These are phyloP conservation scores for Therioaphis trifolii DNA, from an alignment of 2,888 invertebrate genomes.

Conservation along the genomic window DNA sequence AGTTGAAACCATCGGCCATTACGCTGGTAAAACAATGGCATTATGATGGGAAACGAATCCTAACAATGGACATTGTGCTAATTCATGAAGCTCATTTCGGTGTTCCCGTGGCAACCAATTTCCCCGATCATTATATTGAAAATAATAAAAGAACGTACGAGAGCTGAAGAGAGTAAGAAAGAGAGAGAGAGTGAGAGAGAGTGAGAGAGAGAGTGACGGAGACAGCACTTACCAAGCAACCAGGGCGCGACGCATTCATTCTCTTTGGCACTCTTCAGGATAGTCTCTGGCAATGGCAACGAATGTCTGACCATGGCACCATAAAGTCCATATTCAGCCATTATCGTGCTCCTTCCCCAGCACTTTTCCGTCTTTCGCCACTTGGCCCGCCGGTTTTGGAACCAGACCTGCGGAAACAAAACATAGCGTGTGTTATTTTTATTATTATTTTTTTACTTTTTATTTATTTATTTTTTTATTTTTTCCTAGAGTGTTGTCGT, in stretches of 20 bases:
- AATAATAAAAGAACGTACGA: too few relatives aligned
- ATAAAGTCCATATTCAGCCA: conserved; percentile 99
- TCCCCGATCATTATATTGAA: background rate
- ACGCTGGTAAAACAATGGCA: conserved; percentile 41
- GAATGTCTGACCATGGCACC: conserved; percentile 99
- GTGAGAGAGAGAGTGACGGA: too few relatives aligned
- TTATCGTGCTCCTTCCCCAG: conserved; percentile 99
- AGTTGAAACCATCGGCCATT: conserved; percentile 44
- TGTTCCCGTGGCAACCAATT: conserved; percentile 24
- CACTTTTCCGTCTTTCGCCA: conserved; percentile 99
- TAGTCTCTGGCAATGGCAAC: conserved; percentile 96
- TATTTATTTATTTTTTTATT: too few relatives aligned
- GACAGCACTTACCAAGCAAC: conserved; percentile 88
- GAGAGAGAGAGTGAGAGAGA: too few relatives aligned
- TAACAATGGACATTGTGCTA: conserved; percentile 50
- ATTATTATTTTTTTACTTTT: too few relatives aligned
- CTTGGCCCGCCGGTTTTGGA: conserved; percentile 97
- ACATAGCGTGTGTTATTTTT: too few relatives aligned
- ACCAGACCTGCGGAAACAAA: conserved; percentile 88
- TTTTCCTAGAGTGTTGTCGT: too few relatives aligned
- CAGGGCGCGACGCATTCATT: conserved; percentile 98
- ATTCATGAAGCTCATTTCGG: conserved; percentile 28
- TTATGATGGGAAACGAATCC: conserved; percentile 26
- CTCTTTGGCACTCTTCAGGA: conserved; percentile 96
- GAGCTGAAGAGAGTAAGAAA: background rate